These are phyloP conservation scores for Bugulina stolonifera DNA, from an alignment of 2,888 invertebrate genomes.

Conservation along the genomic window DNA sequence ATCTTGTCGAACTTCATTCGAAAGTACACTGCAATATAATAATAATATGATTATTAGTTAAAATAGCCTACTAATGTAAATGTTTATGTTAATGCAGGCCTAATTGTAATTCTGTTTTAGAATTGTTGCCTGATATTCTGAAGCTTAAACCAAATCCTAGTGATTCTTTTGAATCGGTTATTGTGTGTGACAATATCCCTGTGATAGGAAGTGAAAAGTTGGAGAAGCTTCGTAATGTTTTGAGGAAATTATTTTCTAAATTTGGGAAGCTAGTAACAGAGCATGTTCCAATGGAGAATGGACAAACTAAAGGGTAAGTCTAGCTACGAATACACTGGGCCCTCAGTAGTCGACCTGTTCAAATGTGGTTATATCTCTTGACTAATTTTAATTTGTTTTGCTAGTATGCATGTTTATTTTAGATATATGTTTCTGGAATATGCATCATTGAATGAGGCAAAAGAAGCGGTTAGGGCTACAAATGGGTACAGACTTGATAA, in stretches of 20 bases:
- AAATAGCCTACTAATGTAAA: too few species aligned
- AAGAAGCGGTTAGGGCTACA: conserved; percentile 78
- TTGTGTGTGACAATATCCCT: conserved; percentile 93
- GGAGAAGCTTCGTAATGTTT: conserved; percentile 84
- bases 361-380: too few species aligned
- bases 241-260: conserved; percentile 82
- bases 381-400: too few species aligned
- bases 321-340: too few species aligned
- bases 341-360: too few species aligned
- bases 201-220: conserved; percentile 82
- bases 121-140: conserved; percentile 82
- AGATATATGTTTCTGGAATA: conserved; percentile 87
- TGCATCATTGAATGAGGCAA: conserved; percentile 72
- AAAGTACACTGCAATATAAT: too few species aligned
- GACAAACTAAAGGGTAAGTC: conserved; percentile 75
- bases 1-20: too few species aligned
- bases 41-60: too few species aligned
- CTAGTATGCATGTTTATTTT: conserved; percentile 31
- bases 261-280: conserved; percentile 80
- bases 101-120: conserved; percentile 58
- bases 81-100: too few species aligned
- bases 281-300: conserved; percentile 76
- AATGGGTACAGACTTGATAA: conserved; percentile 94
- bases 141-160: conserved; percentile 85
- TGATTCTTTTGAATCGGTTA: conserved; percentile 89